These are phyloP conservation scores for Serranus cabrilla DNA, from an alignment of 2,797 vertebrate species.

Conservation along the genomic window DNA sequence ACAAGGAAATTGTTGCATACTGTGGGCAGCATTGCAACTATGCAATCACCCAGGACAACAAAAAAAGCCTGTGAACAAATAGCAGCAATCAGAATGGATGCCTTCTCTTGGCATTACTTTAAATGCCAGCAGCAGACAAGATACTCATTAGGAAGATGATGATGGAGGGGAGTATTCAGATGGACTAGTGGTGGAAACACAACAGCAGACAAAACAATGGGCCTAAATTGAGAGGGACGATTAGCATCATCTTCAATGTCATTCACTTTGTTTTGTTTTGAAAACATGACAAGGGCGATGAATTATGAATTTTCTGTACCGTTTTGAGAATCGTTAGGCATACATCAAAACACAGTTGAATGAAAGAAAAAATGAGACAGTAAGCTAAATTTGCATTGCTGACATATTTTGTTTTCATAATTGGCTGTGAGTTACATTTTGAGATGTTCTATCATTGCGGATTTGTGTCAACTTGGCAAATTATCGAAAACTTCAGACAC, in stretches of 20 bases:
- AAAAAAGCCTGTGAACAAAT: conserved; percentile 68
- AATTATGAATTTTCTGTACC: conserved; percentile 58
- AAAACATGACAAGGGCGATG: conserved; percentile 63
- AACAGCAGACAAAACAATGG: conserved; percentile 70
- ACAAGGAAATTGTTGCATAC: conserved; percentile 56
- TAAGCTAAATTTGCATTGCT: conserved; percentile 48
- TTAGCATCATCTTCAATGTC: conserved; percentile 76
- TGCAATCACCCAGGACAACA: conserved; percentile 55
- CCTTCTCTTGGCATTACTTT: conserved; percentile 78
- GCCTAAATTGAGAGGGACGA: conserved; percentile 69
- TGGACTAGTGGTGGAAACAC: conserved; percentile 66
- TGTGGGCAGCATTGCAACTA: conserved; percentile 48
- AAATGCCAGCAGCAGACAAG: conserved; percentile 79
- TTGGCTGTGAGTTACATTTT: conserved; percentile 33
- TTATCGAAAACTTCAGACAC: conserved; percentile 25
- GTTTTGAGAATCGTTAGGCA: conserved; percentile 50
- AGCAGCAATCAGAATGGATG: conserved; percentile 77
- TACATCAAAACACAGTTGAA: conserved; percentile 49
- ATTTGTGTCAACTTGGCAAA: conserved; percentile 45
- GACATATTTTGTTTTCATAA: conserved; percentile 52
- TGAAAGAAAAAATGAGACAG: conserved; percentile 30
- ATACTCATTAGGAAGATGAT: conserved; percentile 82
- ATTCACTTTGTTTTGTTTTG: conserved; percentile 73
- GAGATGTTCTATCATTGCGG: conserved; percentile 24
- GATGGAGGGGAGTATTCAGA: conserved; percentile 74